phyloP scores from a whole-genome alignment of 2,888 invertebrate genomes.

The Elegia similella region DNA sequence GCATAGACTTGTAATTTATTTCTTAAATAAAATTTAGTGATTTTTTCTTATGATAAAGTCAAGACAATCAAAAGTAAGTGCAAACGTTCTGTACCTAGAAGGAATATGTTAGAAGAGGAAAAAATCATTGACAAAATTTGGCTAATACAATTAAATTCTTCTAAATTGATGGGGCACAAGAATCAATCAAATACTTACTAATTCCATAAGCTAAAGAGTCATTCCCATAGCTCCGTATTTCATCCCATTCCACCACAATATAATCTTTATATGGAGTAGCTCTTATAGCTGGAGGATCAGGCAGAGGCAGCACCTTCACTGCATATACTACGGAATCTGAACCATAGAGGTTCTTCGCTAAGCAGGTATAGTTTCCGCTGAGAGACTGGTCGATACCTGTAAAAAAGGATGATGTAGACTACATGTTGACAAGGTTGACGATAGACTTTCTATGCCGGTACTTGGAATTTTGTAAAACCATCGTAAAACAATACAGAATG shows the following conservation, averaged over 20 bases:
- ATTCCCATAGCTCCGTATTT: constrained; percentile 62
- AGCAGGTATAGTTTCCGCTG: constrained; percentile 90
- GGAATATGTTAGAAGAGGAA: no score
- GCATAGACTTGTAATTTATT: no score
- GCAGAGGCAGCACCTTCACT: constrained; percentile 88
- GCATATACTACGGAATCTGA: constrained; percentile 91
- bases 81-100: no score
- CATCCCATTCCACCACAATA: constrained; percentile 85
- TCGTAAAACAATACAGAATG: no score
- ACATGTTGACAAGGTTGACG: no score
- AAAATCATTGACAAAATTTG: no score
- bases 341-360: constrained; percentile 91
- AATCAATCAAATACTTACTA: constrained; percentile 50
- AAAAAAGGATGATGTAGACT: constrained; percentile 19
- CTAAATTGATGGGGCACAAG: not conserved
- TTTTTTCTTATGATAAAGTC: no score
- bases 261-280: constrained; percentile 75
- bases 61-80: no score
- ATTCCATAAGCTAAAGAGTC: constrained; percentile 57
- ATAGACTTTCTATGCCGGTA: no score
- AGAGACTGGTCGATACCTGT: constrained; percentile 86
- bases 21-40: no score
- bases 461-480: no score
- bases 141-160: no score
- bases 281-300: constrained; percentile 85